A percentile compares a stretch with the other conserved stretches of the same genome.
These are phyloP conservation scores for Phalanger gymnotis DNA, from an alignment of 2,797 vertebrate species.

Conservation along the genomic window DNA sequence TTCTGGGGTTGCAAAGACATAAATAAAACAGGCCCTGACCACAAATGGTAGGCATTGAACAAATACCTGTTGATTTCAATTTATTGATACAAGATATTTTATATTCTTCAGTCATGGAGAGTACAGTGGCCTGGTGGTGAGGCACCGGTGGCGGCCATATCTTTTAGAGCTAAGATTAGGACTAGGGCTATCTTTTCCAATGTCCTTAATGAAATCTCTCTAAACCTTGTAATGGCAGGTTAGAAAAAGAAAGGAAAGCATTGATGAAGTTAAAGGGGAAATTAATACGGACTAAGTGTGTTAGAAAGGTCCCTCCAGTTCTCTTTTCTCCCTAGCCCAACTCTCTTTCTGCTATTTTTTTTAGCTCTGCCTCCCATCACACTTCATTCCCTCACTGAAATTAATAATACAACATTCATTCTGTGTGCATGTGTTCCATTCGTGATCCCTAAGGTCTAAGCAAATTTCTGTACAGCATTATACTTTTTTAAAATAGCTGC, in stretches of 20 bases:
- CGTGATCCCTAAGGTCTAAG: background rate
- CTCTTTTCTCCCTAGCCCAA: background rate
- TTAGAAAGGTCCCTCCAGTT: background rate
- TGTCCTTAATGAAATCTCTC: background rate
- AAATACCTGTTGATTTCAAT: background rate
- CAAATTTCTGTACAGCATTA: background rate
- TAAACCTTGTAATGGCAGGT: background rate
- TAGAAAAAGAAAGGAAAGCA: background rate
- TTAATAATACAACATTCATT: background rate
- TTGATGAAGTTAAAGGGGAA: background rate
- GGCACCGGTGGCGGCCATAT: background rate
- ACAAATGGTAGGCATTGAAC: background rate
- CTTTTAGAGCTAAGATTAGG: background rate
- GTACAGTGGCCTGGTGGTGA: background rate
- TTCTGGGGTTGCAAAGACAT: background rate
- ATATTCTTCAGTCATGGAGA: background rate
- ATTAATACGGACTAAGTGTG: background rate
- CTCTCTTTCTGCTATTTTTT: background rate
- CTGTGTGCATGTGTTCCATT: background rate
- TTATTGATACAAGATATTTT: background rate
- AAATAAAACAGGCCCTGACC: background rate
- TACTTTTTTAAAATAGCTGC: background rate
- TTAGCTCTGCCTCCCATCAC: background rate
- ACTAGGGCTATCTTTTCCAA: background rate
- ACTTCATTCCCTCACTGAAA: background rate